Evolutionary conservation across 2,113 vertebrate genomes (phyloP).

Genomic region (Lamprotornis superbus): DNA sequence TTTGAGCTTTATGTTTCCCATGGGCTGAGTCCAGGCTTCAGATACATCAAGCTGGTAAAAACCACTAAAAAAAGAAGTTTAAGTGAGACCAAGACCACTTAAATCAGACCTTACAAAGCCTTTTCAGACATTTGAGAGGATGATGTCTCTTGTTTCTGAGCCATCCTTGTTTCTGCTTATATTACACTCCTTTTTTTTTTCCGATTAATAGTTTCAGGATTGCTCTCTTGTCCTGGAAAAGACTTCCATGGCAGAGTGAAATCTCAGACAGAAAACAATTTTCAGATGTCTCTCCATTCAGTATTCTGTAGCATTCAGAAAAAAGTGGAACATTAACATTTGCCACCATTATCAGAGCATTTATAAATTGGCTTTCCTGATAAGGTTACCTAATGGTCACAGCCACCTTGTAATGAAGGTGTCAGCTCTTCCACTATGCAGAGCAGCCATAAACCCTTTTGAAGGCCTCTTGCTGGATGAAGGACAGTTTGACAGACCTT

Average conservation of each 20-base stretch:
- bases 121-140: not conserved
- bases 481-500: conserved; percentile 9
- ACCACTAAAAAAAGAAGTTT: not conserved
- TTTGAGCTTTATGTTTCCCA: not conserved
- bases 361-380: not conserved
- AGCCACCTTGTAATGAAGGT: not conserved
- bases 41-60: not conserved
- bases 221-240: not conserved
- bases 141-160: not conserved
- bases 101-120: not conserved
- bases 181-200: not conserved
- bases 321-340: not conserved
- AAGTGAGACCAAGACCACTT: not conserved
- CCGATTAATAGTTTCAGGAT: not conserved
- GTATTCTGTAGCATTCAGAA: not conserved
- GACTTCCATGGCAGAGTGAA: not conserved
- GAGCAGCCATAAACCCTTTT: not conserved
- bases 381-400: not conserved
- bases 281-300: not conserved
- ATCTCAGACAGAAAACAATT: not conserved
- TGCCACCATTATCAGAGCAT: not conserved
- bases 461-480: not conserved
- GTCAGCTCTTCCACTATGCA: not conserved
- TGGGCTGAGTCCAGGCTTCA: not conserved
- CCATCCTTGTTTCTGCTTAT: not conserved